These are phyloP conservation scores for Montifringilla adamsi DNA, from an alignment of 2,113 vertebrate genomes.

Conservation along the genomic window DNA sequence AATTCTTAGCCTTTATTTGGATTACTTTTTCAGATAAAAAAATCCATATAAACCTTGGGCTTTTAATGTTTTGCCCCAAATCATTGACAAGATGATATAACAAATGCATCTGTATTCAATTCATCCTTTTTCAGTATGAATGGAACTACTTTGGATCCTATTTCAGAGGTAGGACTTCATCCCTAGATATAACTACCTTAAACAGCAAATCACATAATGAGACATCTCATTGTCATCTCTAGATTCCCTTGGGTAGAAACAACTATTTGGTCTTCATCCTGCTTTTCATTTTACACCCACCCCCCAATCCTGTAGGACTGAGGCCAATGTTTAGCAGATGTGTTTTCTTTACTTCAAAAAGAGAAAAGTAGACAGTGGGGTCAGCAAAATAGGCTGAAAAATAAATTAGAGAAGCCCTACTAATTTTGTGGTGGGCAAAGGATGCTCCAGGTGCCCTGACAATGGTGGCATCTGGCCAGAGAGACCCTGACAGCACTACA, in stretches of 20 bases:
- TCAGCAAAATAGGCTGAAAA: background rate
- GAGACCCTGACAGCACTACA: background rate
- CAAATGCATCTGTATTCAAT: background rate
- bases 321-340: background rate
- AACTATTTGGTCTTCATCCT: background rate
- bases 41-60: background rate
- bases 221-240: background rate
- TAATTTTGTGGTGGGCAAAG: background rate
- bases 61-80: background rate
- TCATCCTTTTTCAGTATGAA: background rate
- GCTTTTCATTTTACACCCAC: background rate
- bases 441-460: background rate
- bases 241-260: background rate
- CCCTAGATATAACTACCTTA: background rate
- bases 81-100: background rate
- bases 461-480: background rate
- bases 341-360: background rate
- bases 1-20: background rate
- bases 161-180: background rate
- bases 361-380: background rate
- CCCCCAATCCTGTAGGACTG: background rate
- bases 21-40: background rate
- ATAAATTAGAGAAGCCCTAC: background rate
- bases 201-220: background rate
- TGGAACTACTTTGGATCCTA: background rate